Evolutionary conservation across 2,113 vertebrate genomes (phyloP).

Genomic region (Oreocharis arfaki): DNA sequence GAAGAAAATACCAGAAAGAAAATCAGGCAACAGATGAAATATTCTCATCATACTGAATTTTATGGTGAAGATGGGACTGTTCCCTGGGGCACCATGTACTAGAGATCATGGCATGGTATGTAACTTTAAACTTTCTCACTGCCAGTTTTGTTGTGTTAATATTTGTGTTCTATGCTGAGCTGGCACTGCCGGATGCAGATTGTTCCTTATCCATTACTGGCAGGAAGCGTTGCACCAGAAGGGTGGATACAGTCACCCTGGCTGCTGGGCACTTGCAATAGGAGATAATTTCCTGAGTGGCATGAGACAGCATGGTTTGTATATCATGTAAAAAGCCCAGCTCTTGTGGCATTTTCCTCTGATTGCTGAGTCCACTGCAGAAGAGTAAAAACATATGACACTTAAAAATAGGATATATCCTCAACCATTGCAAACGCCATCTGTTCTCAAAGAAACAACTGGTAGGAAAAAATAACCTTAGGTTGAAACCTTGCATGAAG

Average conservation of each 20-base stretch:
- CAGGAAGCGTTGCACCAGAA: constrained; percentile 39
- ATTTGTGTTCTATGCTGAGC: constrained; percentile 30
- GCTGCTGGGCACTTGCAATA: neutral
- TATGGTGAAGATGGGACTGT: neutral
- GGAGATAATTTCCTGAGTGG: constrained; percentile 22
- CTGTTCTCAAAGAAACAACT: constrained; percentile 60
- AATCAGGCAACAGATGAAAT: neutral
- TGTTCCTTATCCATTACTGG: constrained; percentile 13
- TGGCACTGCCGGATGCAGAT: constrained; percentile 22
- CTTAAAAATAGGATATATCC: constrained; percentile 58
- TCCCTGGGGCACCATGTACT: neutral
- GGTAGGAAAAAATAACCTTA: constrained; percentile 47
- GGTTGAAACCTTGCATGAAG: constrained; percentile 54
- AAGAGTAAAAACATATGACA: constrained; percentile 41
- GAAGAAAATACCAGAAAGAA: neutral
- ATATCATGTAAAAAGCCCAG: neutral
- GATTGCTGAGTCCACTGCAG: constrained; percentile 35
- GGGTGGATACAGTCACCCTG: neutral
- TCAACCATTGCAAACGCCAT: constrained; percentile 39
- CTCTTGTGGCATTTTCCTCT: neutral
- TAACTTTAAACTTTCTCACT: neutral
- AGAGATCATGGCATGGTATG: neutral
- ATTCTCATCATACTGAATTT: neutral
- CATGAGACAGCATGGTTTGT: neutral
- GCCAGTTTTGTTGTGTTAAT: neutral